A percentile compares a stretch with the other conserved stretches of the same genome.
Conservation (phyloP, 2,113 vertebrate species). For the Syngnathus floridae region DNA sequence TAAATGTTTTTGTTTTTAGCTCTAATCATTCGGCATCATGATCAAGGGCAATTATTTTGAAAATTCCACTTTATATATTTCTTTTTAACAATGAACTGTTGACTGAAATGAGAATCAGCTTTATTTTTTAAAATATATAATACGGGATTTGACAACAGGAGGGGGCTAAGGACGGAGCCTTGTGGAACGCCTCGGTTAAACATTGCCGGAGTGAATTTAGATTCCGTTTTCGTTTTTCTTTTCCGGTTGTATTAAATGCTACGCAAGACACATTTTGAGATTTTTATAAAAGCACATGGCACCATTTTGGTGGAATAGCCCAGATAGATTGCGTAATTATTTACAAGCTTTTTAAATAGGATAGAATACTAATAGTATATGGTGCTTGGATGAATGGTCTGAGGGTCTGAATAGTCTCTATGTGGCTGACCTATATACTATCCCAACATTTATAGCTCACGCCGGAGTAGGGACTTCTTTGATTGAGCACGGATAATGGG, state of each 20-base stretch:
- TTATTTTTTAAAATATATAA: too few relatives aligned
- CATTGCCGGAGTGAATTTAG: too few relatives aligned
- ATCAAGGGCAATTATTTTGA: not conserved
- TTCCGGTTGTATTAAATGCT: too few relatives aligned
- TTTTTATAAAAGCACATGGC: too few relatives aligned
- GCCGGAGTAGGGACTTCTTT: conserved; percentile 52
- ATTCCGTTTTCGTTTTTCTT: not conserved
- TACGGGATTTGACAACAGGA: not conserved
- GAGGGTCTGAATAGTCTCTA: conserved; percentile 6
- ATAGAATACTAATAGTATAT: too few relatives aligned
- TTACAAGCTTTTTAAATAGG: not conserved
- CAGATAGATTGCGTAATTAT: not conserved
- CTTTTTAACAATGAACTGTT: not conserved
- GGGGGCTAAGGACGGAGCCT: not conserved
- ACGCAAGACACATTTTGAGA: too few relatives aligned
- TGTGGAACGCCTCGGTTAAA: not conserved
- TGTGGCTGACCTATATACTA: conserved; percentile 43
- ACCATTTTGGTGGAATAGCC: too few relatives aligned
- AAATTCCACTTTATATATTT: too few relatives aligned
- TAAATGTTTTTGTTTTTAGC: not conserved
- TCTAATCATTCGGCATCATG: not conserved
- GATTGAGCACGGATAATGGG: conserved; percentile 62
- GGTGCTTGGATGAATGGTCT: not conserved
- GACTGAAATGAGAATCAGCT: not conserved
- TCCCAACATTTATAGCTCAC: conserved; percentile 49